phyloP scores from a whole-genome alignment of 2,113 vertebrate genomes.

The Mellivora capensis region DNA sequence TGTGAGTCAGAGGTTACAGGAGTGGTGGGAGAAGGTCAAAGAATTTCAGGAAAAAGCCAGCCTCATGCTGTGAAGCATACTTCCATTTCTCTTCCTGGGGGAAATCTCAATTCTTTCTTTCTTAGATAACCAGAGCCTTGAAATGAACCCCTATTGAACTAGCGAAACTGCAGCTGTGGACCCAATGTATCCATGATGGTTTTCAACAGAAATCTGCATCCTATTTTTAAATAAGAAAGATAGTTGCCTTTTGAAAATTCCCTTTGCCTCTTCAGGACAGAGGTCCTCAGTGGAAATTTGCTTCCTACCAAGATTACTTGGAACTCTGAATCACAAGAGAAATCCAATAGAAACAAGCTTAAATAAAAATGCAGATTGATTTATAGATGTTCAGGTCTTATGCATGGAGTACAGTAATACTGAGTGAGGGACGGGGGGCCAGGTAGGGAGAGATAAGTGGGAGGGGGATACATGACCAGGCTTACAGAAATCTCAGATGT shows the following conservation, averaged over 20 bases:
- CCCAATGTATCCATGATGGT: not conserved
- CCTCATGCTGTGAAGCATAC: not conserved
- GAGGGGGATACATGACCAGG: no score
- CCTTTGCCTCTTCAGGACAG: not conserved
- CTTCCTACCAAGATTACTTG: not conserved
- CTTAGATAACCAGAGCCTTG: not conserved
- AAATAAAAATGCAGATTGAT: not conserved
- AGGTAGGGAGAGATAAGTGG: no score
- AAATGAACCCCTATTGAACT: not conserved
- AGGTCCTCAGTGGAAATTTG: not conserved
- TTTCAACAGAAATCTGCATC: not conserved
- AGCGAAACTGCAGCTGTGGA: not conserved
- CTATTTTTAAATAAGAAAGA: not conserved
- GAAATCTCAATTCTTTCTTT: not conserved
- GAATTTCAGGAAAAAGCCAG: not conserved
- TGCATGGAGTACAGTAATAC: not conserved
- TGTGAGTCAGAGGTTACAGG: not conserved
- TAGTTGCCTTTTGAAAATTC: not conserved
- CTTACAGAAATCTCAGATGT: no score
- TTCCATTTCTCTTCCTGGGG: not conserved
- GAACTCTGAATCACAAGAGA: not conserved
- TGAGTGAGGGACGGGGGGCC: no score
- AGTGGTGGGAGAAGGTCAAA: not conserved
- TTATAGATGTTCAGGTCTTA: not conserved
- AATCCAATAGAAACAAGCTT: not conserved